These are phyloP conservation scores for Dipodomys spectabilis DNA, from an alignment of 2,113 vertebrate genomes.

Conservation along the genomic window DNA sequence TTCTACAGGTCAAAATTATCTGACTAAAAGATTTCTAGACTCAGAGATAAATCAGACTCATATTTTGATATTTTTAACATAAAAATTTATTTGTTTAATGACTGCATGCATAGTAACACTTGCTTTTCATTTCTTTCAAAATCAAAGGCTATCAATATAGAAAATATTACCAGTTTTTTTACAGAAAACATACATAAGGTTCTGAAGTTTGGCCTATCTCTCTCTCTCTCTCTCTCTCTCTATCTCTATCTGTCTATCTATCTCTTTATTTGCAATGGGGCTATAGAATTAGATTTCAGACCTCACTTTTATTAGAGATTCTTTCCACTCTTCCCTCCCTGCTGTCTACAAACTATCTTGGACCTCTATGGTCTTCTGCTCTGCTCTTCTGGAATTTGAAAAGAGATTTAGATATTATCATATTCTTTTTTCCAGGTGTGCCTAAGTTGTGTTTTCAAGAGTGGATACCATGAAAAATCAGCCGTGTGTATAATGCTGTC, in stretches of 20 bases:
- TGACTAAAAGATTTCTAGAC: not conserved
- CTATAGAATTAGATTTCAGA: not conserved
- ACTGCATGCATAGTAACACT: not conserved
- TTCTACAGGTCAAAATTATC: slow-evolving; percentile 36
- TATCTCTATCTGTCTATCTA: no score
- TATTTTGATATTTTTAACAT: not conserved
- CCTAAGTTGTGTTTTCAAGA: not conserved
- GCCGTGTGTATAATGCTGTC: not conserved
- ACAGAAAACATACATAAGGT: not conserved
- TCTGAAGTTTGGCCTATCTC: not conserved
- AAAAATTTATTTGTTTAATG: slow-evolving; percentile 1
- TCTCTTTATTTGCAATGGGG: not conserved
- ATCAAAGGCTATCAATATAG: not conserved
- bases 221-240: no score
- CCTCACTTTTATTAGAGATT: not conserved
- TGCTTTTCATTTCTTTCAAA: slow-evolving; percentile 27
- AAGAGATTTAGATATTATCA: not conserved
- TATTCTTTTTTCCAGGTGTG: no score
- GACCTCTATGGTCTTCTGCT: not conserved
- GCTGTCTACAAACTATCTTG: not conserved
- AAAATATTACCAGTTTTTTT: not conserved
- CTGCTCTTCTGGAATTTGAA: not conserved
- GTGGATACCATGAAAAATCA: not conserved
- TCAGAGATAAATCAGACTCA: not conserved
- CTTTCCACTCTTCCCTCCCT: no score